A percentile compares a stretch with the other conserved stretches of the same genome.
Conservation (phyloP, 1,140 invertebrate genomes). For the Saccostrea glomerata region DNA sequence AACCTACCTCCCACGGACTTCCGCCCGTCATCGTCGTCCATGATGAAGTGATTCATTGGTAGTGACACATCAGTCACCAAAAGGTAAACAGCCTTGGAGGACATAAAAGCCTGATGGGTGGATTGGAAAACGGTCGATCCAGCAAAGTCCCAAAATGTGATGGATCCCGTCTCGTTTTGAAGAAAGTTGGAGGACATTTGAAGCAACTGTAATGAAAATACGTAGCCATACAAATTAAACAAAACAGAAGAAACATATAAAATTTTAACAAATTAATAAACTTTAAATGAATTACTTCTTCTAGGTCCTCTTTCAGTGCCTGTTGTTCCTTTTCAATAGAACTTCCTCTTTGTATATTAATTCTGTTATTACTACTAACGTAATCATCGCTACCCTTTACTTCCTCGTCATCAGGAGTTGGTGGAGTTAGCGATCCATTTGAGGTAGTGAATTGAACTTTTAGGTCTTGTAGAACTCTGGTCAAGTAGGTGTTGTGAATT, state of each 20-base stretch:
- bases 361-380: not conserved
- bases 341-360: not conserved
- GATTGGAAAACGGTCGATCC: constrained; percentile 16
- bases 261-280: not conserved
- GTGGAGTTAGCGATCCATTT: not conserved
- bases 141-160: constrained; percentile 38
- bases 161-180: constrained; percentile 7
- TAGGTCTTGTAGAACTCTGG: not conserved
- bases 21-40: not conserved
- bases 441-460: not conserved
- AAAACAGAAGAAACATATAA: not conserved
- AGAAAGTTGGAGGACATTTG: constrained; percentile 25
- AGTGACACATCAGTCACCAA: constrained; percentile 3
- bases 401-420: not conserved
- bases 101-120: constrained; percentile 29
- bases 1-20: not conserved
- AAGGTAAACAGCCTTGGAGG: constrained; percentile 18
- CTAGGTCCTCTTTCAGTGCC: not conserved
- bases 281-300: not conserved
- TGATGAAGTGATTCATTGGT: not conserved
- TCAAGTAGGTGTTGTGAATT: not conserved
- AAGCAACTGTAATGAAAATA: not conserved
- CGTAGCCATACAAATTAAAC: not conserved
- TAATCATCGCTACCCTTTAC: not conserved
- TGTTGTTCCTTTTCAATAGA: not conserved